Evolutionary conservation across 2,113 vertebrate species (phyloP).

Genomic region (Oceanites oceanicus): DNA sequence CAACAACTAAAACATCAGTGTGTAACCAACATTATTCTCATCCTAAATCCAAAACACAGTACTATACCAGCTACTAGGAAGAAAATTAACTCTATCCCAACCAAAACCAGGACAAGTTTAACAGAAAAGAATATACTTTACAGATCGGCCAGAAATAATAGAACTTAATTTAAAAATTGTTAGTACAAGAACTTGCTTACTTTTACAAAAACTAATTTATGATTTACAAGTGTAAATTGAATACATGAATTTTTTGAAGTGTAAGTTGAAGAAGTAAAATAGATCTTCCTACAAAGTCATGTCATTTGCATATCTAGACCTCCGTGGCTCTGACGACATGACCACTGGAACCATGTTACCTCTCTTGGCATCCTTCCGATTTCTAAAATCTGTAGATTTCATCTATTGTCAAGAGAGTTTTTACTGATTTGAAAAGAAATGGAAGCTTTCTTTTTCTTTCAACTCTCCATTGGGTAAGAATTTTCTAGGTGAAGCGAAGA

Average conservation of each 20-base stretch:
- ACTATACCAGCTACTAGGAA: too few species aligned
- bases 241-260: not conserved
- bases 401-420: not conserved
- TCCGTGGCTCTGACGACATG: rapidly evolving
- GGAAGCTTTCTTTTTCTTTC: not conserved
- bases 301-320: not conserved
- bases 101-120: not conserved
- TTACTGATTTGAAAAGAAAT: not conserved
- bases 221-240: not conserved
- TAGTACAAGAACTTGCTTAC: not conserved
- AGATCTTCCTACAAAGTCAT: not conserved
- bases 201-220: not conserved
- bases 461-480: not conserved
- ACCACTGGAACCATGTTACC: not conserved
- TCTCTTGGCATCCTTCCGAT: not conserved
- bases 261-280: not conserved
- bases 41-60: too few species aligned
- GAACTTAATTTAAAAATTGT: not conserved
- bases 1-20: too few species aligned
- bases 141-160: not conserved
- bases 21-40: too few species aligned
- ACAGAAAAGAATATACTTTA: not conserved
- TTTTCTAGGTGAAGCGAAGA: not conserved
- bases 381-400: not conserved
- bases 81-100: too few species aligned